These are phyloP conservation scores for Thera britannica DNA, from an alignment of 2,888 invertebrate species.

Conservation along the genomic window DNA sequence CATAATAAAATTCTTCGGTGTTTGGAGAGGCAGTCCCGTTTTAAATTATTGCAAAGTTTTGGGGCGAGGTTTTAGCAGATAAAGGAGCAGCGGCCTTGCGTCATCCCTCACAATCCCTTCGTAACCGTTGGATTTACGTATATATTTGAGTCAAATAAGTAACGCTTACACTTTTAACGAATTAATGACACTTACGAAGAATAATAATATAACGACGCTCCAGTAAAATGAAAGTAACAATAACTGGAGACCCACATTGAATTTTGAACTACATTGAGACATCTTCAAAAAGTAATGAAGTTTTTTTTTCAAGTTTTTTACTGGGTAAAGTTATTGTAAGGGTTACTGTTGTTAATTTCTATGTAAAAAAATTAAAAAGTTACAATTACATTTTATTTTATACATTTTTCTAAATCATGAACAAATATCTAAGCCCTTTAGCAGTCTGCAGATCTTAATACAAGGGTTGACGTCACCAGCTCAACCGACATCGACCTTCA, in stretches of 20 bases:
- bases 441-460: background rate
- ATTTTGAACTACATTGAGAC: no score
- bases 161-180: background rate
- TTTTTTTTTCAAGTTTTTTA: no score
- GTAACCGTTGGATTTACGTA: conserved; percentile 19
- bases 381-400: background rate
- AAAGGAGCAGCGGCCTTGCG: conserved; percentile 37
- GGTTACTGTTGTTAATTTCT: no score
- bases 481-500: conserved; percentile 23
- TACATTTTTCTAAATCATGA: background rate
- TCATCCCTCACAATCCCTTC: conserved; percentile 43
- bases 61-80: conserved; percentile 46
- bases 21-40: conserved; percentile 51
- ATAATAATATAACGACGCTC: no score
- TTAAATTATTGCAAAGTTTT: conserved; percentile 54
- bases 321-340: no score
- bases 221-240: no score
- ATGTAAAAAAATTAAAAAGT: no score
- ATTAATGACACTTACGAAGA: background rate
- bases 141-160: conserved; percentile 11
- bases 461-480: background rate
- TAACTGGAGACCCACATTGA: no score
- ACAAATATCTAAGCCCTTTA: background rate
- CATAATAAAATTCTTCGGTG: conserved; percentile 57
- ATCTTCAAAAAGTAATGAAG: no score